These are phyloP conservation scores for Abrostola tripartita DNA, from an alignment of 2,888 invertebrate genomes.

Conservation along the genomic window DNA sequence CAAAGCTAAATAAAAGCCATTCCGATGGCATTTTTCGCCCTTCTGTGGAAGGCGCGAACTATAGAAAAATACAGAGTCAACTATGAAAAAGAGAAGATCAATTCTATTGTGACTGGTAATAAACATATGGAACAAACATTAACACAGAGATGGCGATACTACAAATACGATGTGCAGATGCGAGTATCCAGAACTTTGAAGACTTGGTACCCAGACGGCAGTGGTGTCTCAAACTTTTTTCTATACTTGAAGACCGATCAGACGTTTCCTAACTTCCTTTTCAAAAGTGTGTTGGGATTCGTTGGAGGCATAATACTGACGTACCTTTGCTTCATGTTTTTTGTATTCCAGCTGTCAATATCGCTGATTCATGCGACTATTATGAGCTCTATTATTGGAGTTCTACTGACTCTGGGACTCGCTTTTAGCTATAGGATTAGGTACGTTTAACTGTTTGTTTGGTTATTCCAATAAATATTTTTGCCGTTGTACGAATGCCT, in stretches of 20 bases:
- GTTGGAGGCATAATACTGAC: constrained; percentile 90
- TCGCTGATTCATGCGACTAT: constrained; percentile 89
- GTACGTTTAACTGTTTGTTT: constrained; percentile 53
- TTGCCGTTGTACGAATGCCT: too few relatives aligned
- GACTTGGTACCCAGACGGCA: constrained; percentile 77
- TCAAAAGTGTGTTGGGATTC: constrained; percentile 91
- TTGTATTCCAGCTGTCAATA: constrained; percentile 90
- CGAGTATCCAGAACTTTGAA: constrained; percentile 75
- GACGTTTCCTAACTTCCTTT: constrained; percentile 86
- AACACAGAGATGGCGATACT: constrained; percentile 82
- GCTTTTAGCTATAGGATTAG: constrained; percentile 89
- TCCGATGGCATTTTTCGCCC: constrained; percentile 87
- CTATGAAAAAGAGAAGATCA: constrained; percentile 88
- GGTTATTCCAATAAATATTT: too few relatives aligned
- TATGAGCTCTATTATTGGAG: constrained; percentile 89
- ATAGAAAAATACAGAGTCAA: constrained; percentile 82
- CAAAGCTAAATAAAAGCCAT: constrained; percentile 42
- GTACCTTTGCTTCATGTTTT: constrained; percentile 90
- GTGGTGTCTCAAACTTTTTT: constrained; percentile 69
- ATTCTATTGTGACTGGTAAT: constrained; percentile 82
- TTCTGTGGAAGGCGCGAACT: constrained; percentile 87
- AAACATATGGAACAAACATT: constrained; percentile 78
- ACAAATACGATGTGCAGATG: constrained; percentile 75
- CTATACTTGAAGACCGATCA: constrained; percentile 82
- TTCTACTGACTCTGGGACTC: constrained; percentile 90